Base-by-base conservation (phyloP, 1,140 invertebrate species). In the Caenorhabditis tropicalis region DNA sequence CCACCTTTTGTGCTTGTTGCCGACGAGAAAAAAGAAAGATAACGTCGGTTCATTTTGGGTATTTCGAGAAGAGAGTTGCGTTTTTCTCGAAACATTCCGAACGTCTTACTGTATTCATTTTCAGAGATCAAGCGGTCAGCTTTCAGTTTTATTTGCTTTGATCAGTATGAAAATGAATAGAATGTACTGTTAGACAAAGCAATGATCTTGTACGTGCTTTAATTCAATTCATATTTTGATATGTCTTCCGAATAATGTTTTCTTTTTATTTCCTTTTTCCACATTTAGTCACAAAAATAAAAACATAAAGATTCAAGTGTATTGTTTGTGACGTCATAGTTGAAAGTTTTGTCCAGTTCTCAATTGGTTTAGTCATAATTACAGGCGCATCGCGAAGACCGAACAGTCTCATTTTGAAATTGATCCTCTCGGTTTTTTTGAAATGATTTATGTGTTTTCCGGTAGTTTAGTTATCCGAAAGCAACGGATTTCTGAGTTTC, bases 281-380 rank as follows among this genome's bases (percentile, higher is more conserved):
- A 43, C n/a, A n/a, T n/a, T n/a, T 6, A 43, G 39, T 43, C 39
- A 43, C 39, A 43, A 43, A n/a, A 43, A 43, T 43, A 43, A 43
- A 5, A 43, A 43, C 39, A 43, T 43, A 43, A 6, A 6, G 39
- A 43, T 5, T 43, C 39, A 43, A n/a, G 15, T 19, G 48, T 19
- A n/a, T 19, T 6, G n/a, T 51, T 27, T 1, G 24, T 43, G 65
- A 74, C 65, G 65, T 74, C 65, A 74, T 4, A 0, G 36, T 19
- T 27, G n/a, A 12, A 5, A 21, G 24, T 29, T n/a, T n/a, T 51
- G 53, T 46, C 36, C 36, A 74, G 65, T 43, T 43, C 24, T 74
- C 36, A 74, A 74, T 74, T 74, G 65, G 65, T 74, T 74, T 74
- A 74, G 65, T 74, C 65, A 74, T 74, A 74, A 74, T 74, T 74